phyloP scores from a whole-genome alignment of 2,797 vertebrate genomes.

The Rhynchonycteris naso region DNA sequence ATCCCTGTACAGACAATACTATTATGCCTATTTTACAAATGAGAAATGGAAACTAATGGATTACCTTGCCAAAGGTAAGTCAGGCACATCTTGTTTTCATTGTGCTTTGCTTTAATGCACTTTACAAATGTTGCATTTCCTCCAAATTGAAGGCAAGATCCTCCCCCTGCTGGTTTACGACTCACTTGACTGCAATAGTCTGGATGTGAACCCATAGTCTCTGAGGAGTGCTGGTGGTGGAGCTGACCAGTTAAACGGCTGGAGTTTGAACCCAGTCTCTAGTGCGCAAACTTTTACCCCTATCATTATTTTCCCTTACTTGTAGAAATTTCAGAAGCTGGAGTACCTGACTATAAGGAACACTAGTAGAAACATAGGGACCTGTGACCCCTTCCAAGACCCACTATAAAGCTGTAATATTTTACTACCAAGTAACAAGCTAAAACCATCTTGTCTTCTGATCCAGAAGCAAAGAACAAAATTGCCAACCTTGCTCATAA shows the following conservation, averaged over 20 bases:
- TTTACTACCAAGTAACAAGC: background rate
- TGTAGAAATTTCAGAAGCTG: background rate
- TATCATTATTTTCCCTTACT: background rate
- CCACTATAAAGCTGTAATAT: background rate
- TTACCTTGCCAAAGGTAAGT: background rate
- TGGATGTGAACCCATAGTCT: too few species aligned
- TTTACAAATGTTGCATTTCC: background rate
- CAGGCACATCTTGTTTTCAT: background rate
- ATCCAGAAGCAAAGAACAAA: background rate
- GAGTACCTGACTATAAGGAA: background rate
- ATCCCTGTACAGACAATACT: background rate
- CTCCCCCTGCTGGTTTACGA: background rate
- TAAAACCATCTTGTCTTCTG: background rate
- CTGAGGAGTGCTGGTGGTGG: background rate
- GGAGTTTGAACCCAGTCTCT: background rate
- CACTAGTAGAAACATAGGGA: background rate
- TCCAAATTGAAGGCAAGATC: background rate
- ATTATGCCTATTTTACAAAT: background rate
- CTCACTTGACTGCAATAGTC: too few species aligned
- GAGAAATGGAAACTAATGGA: background rate
- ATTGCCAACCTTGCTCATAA: background rate
- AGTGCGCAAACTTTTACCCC: background rate
- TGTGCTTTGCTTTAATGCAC: background rate
- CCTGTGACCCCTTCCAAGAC: background rate
- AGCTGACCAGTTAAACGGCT: background rate